phyloP scores from a whole-genome alignment of 2,888 invertebrate species.

The Argyresthia albistria region DNA sequence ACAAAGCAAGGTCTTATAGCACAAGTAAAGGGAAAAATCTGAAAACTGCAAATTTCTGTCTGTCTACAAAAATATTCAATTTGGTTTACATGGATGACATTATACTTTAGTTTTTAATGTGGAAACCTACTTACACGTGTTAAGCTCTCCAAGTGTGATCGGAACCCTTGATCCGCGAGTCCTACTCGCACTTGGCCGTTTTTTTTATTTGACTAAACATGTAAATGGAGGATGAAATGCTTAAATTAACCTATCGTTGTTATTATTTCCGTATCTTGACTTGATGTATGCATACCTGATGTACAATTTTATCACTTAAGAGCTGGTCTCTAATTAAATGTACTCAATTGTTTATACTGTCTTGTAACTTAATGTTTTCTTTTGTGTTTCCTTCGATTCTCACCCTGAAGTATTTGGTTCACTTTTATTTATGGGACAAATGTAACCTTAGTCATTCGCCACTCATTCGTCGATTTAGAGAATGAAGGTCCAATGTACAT shows the following conservation, averaged over 20 bases:
- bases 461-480: slow-evolving; percentile 40
- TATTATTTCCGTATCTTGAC: not conserved
- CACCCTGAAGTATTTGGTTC: not conserved
- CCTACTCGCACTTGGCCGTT: too few species aligned
- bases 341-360: slow-evolving; percentile 34
- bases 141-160: too few species aligned
- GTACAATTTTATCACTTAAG: slow-evolving; percentile 19
- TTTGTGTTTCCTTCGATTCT: not conserved
- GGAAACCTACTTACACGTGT: too few species aligned
- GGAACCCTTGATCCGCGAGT: too few species aligned
- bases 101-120: too few species aligned
- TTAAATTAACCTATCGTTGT: slow-evolving; percentile 4
- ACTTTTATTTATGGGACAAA: not conserved
- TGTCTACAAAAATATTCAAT: too few species aligned
- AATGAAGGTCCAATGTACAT: slow-evolving; percentile 56
- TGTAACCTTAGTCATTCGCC: slow-evolving; percentile 25
- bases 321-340: slow-evolving; percentile 66
- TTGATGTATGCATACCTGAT: not conserved
- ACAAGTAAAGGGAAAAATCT: too few species aligned
- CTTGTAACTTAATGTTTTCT: not conserved
- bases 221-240: slow-evolving; percentile 1
- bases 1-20: too few species aligned
- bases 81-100: too few species aligned
- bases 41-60: too few species aligned
- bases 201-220: not conserved